Conservation (phyloP, 2,888 invertebrate species). For the Drosophila paramelanica region DNA sequence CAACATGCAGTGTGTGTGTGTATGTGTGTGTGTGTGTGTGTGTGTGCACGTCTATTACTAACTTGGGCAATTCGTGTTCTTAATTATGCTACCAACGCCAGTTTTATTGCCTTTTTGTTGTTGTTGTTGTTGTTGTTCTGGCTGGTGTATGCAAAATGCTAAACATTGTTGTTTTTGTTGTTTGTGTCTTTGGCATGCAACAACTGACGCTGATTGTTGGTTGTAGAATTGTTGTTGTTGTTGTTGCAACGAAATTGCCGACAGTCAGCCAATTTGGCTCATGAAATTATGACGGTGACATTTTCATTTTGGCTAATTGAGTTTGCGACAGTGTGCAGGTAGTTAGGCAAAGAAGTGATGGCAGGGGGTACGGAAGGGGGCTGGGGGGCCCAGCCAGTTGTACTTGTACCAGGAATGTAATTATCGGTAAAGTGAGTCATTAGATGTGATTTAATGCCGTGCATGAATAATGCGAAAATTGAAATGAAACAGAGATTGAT, state of each 20-base stretch:
- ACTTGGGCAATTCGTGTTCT: constrained; percentile 77
- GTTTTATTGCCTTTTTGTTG: constrained; percentile 10
- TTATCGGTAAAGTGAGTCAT: constrained; percentile 67
- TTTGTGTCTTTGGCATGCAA: constrained; percentile 63
- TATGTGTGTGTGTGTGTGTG: not conserved
- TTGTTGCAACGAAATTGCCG: constrained; percentile 63
- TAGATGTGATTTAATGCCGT: constrained; percentile 48
- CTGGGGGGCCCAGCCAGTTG: not conserved
- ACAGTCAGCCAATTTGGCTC: constrained; percentile 69
- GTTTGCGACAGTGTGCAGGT: constrained; percentile 24
- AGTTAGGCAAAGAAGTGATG: not conserved
- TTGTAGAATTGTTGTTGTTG: constrained; percentile 28
- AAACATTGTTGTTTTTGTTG: constrained; percentile 18
- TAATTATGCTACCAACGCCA: constrained; percentile 67
- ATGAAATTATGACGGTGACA: constrained; percentile 76
- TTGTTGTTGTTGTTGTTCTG: constrained; percentile 7
- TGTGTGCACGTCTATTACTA: constrained; percentile 42
- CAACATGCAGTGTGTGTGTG: not conserved
- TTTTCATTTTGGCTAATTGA: constrained; percentile 74
- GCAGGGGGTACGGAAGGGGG: not conserved
- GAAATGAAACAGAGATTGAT: constrained; percentile 15
- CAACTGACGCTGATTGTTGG: constrained; percentile 64
- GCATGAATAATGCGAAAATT: constrained; percentile 37
- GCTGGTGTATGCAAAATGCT: constrained; percentile 49
- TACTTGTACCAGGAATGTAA: constrained; percentile 30